These are phyloP conservation scores for Diadema setosum DNA, from an alignment of 35 echinoderm and acorn worm species.

Conservation along the genomic window DNA sequence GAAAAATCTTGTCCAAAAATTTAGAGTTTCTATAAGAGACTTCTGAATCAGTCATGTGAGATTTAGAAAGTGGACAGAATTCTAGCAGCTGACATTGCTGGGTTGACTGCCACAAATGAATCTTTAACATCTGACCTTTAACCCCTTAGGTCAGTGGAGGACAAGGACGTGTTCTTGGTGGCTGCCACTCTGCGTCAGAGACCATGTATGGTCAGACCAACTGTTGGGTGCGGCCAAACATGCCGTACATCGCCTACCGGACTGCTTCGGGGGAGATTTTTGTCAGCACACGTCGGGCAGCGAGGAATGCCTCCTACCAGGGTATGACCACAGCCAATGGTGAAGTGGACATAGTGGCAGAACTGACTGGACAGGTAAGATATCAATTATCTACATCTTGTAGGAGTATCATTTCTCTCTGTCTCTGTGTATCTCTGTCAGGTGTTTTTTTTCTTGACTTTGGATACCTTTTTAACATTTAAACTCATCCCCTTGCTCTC, in stretches of 20 bases:
- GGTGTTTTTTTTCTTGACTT: too few relatives aligned
- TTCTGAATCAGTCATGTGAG: too few relatives aligned
- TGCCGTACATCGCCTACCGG: conserved; percentile 88
- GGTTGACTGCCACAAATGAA: too few relatives aligned
- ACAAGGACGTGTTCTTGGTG: conserved; percentile 75
- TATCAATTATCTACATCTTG: background rate
- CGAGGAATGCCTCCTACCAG: conserved; percentile 88
- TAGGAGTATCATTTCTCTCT: background rate
- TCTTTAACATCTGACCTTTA: background rate
- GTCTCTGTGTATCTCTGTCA: too few relatives aligned
- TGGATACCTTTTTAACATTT: too few relatives aligned
- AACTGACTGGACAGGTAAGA: conserved; percentile 81
- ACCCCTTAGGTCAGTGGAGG: conserved; percentile 22
- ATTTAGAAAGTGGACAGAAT: too few relatives aligned
- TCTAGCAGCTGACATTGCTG: too few relatives aligned
- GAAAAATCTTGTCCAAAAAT: too few relatives aligned
- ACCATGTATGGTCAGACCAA: conserved; percentile 99
- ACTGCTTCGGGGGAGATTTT: conserved; percentile 70
- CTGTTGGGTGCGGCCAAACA: conserved; percentile 89
- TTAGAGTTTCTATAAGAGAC: too few relatives aligned
- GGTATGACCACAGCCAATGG: conserved; percentile 74
- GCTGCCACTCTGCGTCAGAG: conserved; percentile 89
- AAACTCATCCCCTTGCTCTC: too few relatives aligned
- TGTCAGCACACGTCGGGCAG: conserved; percentile 72
- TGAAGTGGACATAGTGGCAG: conserved; percentile 53